Base-by-base conservation (phyloP, 2,113 vertebrate genomes). In the Rissa tridactyla region DNA sequence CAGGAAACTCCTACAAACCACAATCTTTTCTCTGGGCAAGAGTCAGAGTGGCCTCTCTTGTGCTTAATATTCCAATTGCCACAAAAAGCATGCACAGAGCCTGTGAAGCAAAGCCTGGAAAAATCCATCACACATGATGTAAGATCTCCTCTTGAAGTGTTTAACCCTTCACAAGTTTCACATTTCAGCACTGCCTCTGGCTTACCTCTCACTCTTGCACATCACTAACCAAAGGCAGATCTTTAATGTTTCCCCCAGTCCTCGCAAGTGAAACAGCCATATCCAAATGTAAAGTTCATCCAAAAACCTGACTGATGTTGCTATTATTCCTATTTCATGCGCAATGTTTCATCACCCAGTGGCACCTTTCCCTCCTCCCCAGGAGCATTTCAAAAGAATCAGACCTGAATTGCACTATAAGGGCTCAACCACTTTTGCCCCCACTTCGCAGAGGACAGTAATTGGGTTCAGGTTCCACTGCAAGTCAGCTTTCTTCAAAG, bases 1-100 rank as follows among this genome's bases (percentile, higher is more conserved):
- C 19, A 84, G 55, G 40, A 91, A 96, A 47, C 4, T 70, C 34
- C 20, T 47, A 90, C n/a, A 95, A 96, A 96, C 73, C 91, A 85
- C 76, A 78, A 1, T 9, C 19, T 61, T 44, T 42, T 90, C 88
- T 82, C 77, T 92, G 49, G 38, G 38, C 21, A 62, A 62, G 16
- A 80, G 29, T 34, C 83, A 77, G 52, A 69, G 49, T 4, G 9
- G 38, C 25, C 29, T 61, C 60, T n/a, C 34, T 58, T 62, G 36
- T 89, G 46, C 62, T 68, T 49, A 86, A 92, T 60, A 78, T 32
- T 54, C 38, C 32, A 68, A 5, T 1, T 94, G 79, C 73, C 23
- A 3, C 60, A 85, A 61, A 85, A 38, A 83, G 44, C 36, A 46
- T 4, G 15, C 27, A 52, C 0, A 0, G 61, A 54, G 19, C 10